Conservation (phyloP, 1,140 invertebrate species). For the Drosophila equinoxialis region DNA sequence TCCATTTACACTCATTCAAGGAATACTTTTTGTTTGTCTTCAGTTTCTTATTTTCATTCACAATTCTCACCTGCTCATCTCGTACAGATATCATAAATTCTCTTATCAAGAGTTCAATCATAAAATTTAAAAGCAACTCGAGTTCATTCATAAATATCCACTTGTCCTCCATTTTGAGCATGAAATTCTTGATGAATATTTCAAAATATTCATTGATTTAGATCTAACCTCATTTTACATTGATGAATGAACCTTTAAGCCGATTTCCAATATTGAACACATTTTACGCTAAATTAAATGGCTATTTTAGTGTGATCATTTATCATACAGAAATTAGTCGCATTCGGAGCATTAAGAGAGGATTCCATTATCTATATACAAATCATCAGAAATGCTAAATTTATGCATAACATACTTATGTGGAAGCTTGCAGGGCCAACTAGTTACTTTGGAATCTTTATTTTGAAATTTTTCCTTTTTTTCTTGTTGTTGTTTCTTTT, state of each 20-base stretch:
- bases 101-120: not conserved
- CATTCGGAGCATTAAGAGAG: slow-evolving; percentile 25
- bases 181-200: too few relatives aligned
- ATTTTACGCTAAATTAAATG: slow-evolving; percentile 37
- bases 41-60: not conserved
- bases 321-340: slow-evolving; percentile 28
- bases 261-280: not conserved
- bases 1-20: slow-evolving; percentile 15
- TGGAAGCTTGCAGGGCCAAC: slow-evolving; percentile 28
- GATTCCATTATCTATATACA: not conserved
- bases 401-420: slow-evolving; percentile 12
- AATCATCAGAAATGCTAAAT: slow-evolving; percentile 22
- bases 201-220: slow-evolving; percentile 4
- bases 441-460: slow-evolving; percentile 53
- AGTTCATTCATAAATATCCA: slow-evolving; percentile 5
- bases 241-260: slow-evolving; percentile 39
- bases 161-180: slow-evolving; percentile 14
- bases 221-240: not conserved
- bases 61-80: not conserved
- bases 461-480: slow-evolving; percentile 60
- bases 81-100: too few relatives aligned
- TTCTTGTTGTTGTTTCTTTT: slow-evolving; percentile 10
- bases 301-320: slow-evolving; percentile 23
- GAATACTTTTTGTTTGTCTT: not conserved
- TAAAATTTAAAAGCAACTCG: not conserved